Percentiles rank a stretch among this genome's conserved stretches.
Evolutionary conservation across 2,113 vertebrate genomes (phyloP).

Genomic region (Heterocephalus glaber): DNA sequence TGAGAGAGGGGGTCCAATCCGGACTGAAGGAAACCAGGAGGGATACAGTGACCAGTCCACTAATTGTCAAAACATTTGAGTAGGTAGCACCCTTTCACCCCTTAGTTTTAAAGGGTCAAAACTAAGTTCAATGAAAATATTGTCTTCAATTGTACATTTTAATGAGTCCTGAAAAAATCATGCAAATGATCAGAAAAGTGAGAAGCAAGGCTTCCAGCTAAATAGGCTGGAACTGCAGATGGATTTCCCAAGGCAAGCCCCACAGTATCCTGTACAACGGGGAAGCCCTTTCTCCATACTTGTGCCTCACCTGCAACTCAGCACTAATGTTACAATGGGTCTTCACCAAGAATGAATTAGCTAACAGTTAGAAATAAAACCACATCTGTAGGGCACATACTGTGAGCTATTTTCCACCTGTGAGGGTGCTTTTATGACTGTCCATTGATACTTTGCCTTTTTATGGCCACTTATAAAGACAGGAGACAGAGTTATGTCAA

Average conservation of each 20-base stretch:
- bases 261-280: background rate
- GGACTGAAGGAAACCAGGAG: background rate
- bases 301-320: background rate
- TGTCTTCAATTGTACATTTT: background rate
- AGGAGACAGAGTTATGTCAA: background rate
- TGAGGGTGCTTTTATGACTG: background rate
- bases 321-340: background rate
- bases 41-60: background rate
- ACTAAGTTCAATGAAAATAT: background rate
- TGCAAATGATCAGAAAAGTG: background rate
- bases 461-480: background rate
- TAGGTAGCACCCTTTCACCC: background rate
- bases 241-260: background rate
- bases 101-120: background rate
- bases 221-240: background rate
- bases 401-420: background rate
- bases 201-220: background rate
- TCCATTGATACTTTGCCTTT: background rate
- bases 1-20: background rate
- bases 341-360: background rate
- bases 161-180: background rate
- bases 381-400: background rate
- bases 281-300: background rate
- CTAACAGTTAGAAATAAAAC: conserved; percentile 16
- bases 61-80: background rate